phyloP scores from a whole-genome alignment of 2,113 vertebrate genomes.

The Gopherus evgoodei region DNA sequence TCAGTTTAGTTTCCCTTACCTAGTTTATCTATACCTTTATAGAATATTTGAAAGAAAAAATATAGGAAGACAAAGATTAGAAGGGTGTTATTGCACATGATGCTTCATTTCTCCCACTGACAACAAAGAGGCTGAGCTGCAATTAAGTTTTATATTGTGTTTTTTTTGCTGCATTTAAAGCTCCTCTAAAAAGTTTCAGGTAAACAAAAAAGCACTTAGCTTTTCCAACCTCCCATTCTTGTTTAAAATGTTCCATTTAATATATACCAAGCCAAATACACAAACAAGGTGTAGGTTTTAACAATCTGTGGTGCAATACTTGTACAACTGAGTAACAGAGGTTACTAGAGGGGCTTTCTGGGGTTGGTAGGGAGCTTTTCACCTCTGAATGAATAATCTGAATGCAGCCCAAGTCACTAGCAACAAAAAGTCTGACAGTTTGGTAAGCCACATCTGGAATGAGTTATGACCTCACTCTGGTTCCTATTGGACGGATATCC shows the following conservation, averaged over 20 bases:
- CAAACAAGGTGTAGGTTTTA: background rate
- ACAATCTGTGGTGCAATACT: background rate
- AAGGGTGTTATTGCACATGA: background rate
- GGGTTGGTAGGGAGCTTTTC: background rate
- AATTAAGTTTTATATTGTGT: background rate
- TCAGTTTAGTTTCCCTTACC: background rate
- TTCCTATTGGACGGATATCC: background rate
- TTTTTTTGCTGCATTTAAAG: background rate
- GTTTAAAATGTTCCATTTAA: background rate
- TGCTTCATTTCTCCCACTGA: background rate
- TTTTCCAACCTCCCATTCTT: background rate
- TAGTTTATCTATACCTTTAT: background rate
- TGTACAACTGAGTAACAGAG: background rate
- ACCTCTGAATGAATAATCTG: background rate
- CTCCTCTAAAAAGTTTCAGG: background rate
- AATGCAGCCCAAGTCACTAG: background rate
- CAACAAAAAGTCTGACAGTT: background rate
- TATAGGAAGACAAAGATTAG: background rate
- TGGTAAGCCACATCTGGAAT: background rate
- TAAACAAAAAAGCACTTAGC: background rate
- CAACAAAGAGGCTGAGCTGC: background rate
- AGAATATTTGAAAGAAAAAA: background rate
- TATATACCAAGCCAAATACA: background rate
- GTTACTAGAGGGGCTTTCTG: background rate
- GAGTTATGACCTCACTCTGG: background rate